A percentile compares a stretch with the other conserved stretches of the same genome.
These are phyloP conservation scores for Endotricha flammealis DNA, from an alignment of 2,888 invertebrate species.

Conservation along the genomic window DNA sequence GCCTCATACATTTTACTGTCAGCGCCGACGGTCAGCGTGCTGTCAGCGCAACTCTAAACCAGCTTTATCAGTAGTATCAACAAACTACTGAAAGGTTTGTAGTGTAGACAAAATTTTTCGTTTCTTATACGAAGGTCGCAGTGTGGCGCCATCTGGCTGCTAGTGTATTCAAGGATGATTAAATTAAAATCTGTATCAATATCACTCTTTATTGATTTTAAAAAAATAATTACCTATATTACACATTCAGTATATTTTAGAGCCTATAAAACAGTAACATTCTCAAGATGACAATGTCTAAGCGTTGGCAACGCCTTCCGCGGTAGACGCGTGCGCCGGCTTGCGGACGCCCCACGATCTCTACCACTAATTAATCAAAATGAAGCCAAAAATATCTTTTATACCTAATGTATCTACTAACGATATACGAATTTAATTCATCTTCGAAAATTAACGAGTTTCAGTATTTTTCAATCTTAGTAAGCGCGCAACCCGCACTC, in stretches of 20 bases:
- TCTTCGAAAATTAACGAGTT: constrained; percentile 38
- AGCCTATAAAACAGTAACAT: constrained; percentile 68
- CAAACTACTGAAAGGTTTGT: too few species aligned
- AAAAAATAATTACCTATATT: constrained; percentile 77
- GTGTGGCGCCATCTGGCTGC: too few species aligned
- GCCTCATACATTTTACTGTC: too few species aligned
- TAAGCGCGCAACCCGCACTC: too few species aligned
- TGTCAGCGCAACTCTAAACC: too few species aligned
- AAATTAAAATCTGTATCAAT: constrained; percentile 46
- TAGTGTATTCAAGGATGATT: too few species aligned
- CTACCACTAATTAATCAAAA: constrained; percentile 48
- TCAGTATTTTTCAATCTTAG: too few species aligned
- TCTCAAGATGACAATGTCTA: constrained; percentile 48
- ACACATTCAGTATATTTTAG: constrained; percentile 72
- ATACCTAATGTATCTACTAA: constrained; percentile 47
- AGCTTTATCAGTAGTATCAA: too few species aligned
- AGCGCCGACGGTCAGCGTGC: too few species aligned
- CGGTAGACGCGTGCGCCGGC: constrained; percentile 13
- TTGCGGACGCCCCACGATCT: constrained; percentile 24
- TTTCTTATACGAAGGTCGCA: too few species aligned
- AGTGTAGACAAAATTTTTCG: too few species aligned
- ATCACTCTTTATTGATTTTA: constrained; percentile 78
- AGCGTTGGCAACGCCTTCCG: constrained; percentile 35
- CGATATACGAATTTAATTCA: constrained; percentile 48
- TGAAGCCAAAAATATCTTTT: constrained; percentile 63